Conservation (phyloP, 2,888 invertebrate genomes). For the Lasiommata megera region DNA sequence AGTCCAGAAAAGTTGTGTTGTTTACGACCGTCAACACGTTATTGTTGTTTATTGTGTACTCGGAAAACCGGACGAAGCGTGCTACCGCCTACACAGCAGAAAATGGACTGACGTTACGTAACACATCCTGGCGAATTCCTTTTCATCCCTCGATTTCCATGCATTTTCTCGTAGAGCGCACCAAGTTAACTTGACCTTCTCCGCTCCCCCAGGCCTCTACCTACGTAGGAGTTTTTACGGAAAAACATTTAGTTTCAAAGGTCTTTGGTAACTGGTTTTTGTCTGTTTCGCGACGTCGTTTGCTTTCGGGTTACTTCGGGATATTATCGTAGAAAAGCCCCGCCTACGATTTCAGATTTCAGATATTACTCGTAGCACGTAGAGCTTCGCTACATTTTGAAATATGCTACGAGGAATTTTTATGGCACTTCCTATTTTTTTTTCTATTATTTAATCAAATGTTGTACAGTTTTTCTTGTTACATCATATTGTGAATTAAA, state of each 20-base stretch:
- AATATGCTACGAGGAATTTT: neutral
- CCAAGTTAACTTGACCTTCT: slow-evolving; percentile 47
- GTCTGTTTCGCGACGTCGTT: slow-evolving; percentile 43
- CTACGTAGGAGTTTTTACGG: slow-evolving; percentile 7
- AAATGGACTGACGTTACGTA: slow-evolving; percentile 75
- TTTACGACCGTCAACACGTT: slow-evolving; percentile 75
- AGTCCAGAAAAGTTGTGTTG: slow-evolving; percentile 47
- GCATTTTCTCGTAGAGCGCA: slow-evolving; percentile 47
- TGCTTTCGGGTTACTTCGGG: slow-evolving; percentile 58
- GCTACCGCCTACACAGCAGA: slow-evolving; percentile 49
- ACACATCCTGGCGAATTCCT: slow-evolving; percentile 66
- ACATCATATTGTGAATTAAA: too few relatives aligned
- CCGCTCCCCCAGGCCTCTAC: slow-evolving; percentile 26
- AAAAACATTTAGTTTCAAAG: slow-evolving; percentile 27
- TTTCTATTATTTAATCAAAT: too few relatives aligned
- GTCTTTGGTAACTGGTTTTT: slow-evolving; percentile 44
- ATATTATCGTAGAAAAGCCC: slow-evolving; percentile 49
- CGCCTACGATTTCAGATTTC: slow-evolving; percentile 50
- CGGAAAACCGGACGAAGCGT: slow-evolving; percentile 45
- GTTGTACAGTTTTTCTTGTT: too few relatives aligned
- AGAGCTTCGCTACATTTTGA: neutral
- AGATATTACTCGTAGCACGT: slow-evolving; percentile 36
- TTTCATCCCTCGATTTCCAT: slow-evolving; percentile 52
- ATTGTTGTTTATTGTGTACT: slow-evolving; percentile 73
- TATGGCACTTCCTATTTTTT: too few relatives aligned